Evolutionary conservation across 1,140 invertebrate genomes (phyloP).

Genomic region (Centruroides sculpturatus): DNA sequence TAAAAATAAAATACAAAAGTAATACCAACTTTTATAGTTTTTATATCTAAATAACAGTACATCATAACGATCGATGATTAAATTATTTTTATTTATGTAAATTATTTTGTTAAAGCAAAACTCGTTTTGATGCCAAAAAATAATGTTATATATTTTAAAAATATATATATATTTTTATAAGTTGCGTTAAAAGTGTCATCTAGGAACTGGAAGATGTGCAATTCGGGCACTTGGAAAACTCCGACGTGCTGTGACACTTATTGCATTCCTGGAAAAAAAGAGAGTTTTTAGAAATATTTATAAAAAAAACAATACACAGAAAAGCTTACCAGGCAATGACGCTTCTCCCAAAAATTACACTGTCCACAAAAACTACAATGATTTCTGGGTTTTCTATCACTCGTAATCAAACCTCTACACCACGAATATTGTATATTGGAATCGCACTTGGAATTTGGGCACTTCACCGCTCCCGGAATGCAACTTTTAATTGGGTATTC

Average conservation of each 20-base stretch:
- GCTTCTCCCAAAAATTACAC: conserved; percentile 5
- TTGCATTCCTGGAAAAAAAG: conserved; percentile 1
- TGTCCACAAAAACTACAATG: conserved; percentile 9
- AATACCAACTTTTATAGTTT: no score
- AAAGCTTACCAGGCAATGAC: conserved; percentile 9
- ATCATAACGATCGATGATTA: no score
- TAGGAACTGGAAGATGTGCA: background rate
- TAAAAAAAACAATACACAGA: background rate
- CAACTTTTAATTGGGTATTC: conserved; percentile 1
- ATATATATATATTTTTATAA: no score
- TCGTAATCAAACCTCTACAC: conserved; percentile 4
- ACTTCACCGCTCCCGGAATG: conserved; percentile 7
- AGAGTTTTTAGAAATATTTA: background rate
- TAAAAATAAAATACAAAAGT: no score
- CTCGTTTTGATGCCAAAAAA: no score
- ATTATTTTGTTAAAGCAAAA: no score
- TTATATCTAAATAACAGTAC: no score
- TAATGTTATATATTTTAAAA: no score
- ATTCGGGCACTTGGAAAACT: background rate
- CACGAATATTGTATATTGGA: conserved; percentile 6
- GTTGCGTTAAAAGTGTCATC: no score
- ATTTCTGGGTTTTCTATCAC: conserved; percentile 8
- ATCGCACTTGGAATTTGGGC: conserved; percentile 7
- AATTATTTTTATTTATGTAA: no score
- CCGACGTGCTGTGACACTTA: background rate